Evolutionary conservation across 1,140 invertebrate genomes (phyloP).

Genomic region (Thereuonema tuberculata): DNA sequence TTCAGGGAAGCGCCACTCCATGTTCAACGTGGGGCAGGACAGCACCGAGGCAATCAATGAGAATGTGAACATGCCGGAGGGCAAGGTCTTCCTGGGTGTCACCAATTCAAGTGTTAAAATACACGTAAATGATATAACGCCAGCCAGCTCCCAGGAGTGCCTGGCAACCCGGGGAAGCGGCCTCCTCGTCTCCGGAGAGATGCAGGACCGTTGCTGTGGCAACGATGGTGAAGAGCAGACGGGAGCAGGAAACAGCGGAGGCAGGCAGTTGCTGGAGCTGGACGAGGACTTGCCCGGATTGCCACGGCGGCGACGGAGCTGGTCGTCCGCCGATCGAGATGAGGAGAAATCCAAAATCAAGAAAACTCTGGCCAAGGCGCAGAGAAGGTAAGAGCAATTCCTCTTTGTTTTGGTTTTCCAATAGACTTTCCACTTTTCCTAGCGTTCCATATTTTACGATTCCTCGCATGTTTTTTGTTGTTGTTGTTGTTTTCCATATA

Average conservation of each 20-base stretch:
- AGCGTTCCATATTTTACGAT: no score
- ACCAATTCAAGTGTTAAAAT: no score
- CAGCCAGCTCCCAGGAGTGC: background rate
- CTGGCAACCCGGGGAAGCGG: background rate
- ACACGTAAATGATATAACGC: no score
- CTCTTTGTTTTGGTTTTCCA: background rate
- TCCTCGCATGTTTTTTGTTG: no score
- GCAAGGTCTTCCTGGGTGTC: no score
- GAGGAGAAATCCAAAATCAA: constrained; percentile 9
- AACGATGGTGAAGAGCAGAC: background rate
- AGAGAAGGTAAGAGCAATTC: constrained; percentile 1
- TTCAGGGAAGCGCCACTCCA: no score
- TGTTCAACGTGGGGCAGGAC: no score
- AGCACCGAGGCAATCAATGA: no score
- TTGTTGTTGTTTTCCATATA: no score
- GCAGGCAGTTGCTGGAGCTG: background rate
- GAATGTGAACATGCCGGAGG: no score
- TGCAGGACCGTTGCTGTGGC: background rate
- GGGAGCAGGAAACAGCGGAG: background rate
- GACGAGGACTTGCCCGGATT: background rate
- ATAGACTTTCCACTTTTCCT: background rate
- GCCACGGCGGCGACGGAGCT: background rate
- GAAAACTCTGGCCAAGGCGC: background rate
- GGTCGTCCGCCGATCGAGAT: background rate
- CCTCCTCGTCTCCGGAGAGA: background rate